Evolutionary conservation across 2,113 vertebrate species (phyloP).

Genomic region (Alethe castanea): DNA sequence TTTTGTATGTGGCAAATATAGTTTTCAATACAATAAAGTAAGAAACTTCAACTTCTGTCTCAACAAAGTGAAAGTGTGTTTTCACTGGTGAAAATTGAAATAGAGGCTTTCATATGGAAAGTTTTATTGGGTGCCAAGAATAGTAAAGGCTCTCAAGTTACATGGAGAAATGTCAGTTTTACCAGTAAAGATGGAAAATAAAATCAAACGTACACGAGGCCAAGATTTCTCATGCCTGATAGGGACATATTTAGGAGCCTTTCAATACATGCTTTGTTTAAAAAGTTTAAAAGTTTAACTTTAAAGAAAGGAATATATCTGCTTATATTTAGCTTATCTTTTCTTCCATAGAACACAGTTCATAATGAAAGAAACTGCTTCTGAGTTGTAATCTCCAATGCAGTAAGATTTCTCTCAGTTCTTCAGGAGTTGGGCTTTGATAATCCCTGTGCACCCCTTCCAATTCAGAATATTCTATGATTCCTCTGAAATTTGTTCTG

Average conservation of each 20-base stretch:
- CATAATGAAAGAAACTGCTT: background rate
- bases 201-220: background rate
- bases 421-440: background rate
- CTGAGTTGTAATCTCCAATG: background rate
- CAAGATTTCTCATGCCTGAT: constrained; percentile 24
- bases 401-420: background rate
- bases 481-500: background rate
- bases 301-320: background rate
- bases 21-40: constrained; percentile 12
- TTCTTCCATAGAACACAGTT: background rate
- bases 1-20: background rate
- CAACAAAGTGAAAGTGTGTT: constrained; percentile 9
- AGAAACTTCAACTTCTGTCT: background rate
- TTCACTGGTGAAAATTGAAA: constrained; percentile 43
- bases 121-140: constrained; percentile 40
- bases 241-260: background rate
- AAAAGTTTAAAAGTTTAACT: constrained; percentile 26
- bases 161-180: constrained; percentile 34
- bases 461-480: background rate
- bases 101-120: constrained; percentile 16
- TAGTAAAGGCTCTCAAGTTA: constrained; percentile 49
- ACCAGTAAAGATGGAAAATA: constrained; percentile 40
- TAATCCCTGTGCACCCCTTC: background rate
- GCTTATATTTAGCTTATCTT: background rate
- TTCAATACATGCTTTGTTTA: constrained; percentile 42